Percentiles rank a stretch among this genome's conserved stretches.
These are phyloP conservation scores for Ephestia elutella DNA, from an alignment of 1,140 invertebrate species.

Conservation along the genomic window DNA sequence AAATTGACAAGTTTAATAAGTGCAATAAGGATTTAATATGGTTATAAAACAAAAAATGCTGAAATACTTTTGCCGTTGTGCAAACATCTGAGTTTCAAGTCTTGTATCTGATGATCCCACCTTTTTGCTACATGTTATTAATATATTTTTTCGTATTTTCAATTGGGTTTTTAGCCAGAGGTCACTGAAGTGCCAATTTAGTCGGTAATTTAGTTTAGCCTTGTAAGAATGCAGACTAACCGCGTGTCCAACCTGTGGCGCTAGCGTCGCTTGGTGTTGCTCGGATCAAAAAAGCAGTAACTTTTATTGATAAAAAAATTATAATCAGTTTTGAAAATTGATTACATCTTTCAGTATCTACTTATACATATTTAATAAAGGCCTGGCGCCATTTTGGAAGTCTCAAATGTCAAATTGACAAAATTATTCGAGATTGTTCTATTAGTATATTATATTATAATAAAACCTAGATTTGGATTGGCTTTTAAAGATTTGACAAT, in stretches of 20 bases:
- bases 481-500: constrained; percentile 2
- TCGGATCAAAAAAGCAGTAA: neutral
- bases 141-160: neutral
- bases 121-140: neutral
- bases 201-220: constrained; percentile 1
- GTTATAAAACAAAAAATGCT: neutral
- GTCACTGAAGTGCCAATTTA: constrained; percentile 1
- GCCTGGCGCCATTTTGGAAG: neutral
- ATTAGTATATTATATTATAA: neutral
- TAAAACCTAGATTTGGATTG: neutral
- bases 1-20: too few species aligned
- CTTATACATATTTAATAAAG: neutral
- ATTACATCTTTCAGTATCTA: neutral
- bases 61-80: neutral
- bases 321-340: neutral
- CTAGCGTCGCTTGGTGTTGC: constrained; percentile 1
- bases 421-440: neutral
- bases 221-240: constrained; percentile 1
- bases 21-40: too few species aligned
- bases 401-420: neutral
- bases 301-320: neutral
- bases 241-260: neutral
- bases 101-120: neutral
- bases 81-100: neutral
- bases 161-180: neutral